Evolutionary conservation across 2,888 invertebrate genomes (phyloP), one percentile per base, ranked within the genome.

Genomic region (Drosophila parthenogenetica): DNA sequence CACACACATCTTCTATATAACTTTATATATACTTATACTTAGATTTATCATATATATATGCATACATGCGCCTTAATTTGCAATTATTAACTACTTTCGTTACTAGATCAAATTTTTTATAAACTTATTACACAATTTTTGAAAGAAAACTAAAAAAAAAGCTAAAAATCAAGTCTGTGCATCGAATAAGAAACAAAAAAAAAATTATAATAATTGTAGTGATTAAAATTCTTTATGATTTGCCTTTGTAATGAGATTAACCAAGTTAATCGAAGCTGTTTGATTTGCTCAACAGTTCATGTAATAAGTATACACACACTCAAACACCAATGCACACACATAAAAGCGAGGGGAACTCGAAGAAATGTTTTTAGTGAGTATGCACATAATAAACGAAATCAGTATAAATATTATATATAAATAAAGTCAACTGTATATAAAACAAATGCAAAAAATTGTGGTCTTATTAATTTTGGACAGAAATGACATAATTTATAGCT

Each of bases 221-320:
- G 14, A 46, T 13, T 13, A 35, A 25, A 62, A 73, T 83, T 87
- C 79, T 72, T 69, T 89, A 86, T 88, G 67, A 82, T 85, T 89
- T 88, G 89, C 89, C 86, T 89, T 88, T 85, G 69, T 64, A 87
- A 72, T 66, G 64, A 45, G 89, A 88, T 85, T 85, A 85, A 85
- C 85, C 71, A 86, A 85, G 85, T 85, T 85, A 88, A 88, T 85
- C 89, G 68, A 79, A 65, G 73, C 86, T 87, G 81, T 80, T 89
- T 83, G 77, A 81, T 81, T 81, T 85, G 89, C 84, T 89, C 88
- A 85, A 79, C 88, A 89, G 81, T 81, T 89, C 57, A 67, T 60
- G 69, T 43, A 69, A 22, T 57, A 64, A 42, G 16, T 35, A 55
- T 8, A 43, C 19, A 54, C 43, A 61, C 37, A 46, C 43, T 43